Evolutionary conservation across 2,888 invertebrate species (phyloP), one percentile per base, ranked within the genome.

Genomic region (Cyclophora albipunctata): DNA sequence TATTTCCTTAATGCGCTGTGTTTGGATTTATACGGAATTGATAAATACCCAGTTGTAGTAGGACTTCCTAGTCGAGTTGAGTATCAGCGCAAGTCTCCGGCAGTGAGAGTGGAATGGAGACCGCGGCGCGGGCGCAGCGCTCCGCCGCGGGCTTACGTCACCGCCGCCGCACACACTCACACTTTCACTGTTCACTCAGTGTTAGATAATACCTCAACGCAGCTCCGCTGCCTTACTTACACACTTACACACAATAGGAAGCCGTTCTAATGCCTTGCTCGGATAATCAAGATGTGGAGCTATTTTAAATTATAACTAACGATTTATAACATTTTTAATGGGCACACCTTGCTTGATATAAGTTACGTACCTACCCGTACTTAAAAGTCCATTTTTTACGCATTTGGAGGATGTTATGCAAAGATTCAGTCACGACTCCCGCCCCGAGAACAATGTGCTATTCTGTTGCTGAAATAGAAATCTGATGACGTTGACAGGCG

Each of bases 151-250:
- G 20, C 33, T 87, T 86, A 78, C 86, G 83, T 85, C 86, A 86
- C 55, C 65, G 68, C 55, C 65, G 68, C 62, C 75, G 64, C 82
- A 74, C 85, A 84, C 85, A 86, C 82, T 80, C 78, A 82, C 85
- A 86, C 85, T 84, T 79, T 75, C 81, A 80, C 79, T 84, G 84
- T 85, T 84, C 83, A 37, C 37, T 37, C 83, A 84, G 83, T 85
- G 78, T 87, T 88, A 86, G 85, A 85, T 87, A 86, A 88, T 81
- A 78, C 67, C 71, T 71, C 69, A 72, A 75, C 69, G 79, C 81
- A 64, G 71, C 70, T 74, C 78, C 69, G 77, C 76, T 83, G 85
- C 75, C 85, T 84, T 84, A 86, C 86, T 84, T 84, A 82, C 84
- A 83, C 81, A 82, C 78, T 82, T 81, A 81, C 75, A 81, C 66